Base-by-base conservation (phyloP, 2,113 vertebrate species). In the Boleophthalmus pectinirostris region DNA sequence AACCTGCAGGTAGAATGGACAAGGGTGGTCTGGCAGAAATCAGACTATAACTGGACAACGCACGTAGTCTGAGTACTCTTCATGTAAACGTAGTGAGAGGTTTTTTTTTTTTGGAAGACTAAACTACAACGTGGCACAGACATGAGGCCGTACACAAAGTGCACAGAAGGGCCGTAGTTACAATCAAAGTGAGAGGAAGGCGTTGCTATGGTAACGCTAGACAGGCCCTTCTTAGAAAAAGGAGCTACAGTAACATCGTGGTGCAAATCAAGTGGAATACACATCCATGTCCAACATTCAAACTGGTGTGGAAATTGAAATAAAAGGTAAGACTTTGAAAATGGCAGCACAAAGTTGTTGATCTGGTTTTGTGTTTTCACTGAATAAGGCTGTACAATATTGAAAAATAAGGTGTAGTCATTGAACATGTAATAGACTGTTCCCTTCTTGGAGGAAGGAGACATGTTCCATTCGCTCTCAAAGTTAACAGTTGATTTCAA, bases 81-180 rank as follows among this genome's bases (percentile, higher is more conserved):
- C 58, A 61, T 20, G 58, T 29, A 33, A 25, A 25, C 58, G 7
- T 4, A 33, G 24, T 29, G 14, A 33, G 14, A 33, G 58, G 4
- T 4, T 24, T 12, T 25, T 15, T 13, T n/a, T 87, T 87, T 87
- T 91, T 92, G 90, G 91, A 92, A 92, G 91, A 92, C 89, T 88
- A 87, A 82, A 83, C 82, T 82, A 87, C 77, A 53, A 75, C 66
- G 51, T 82, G 80, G 81, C 81, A 80, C 70, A 77, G 57, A 47
- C 77, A 53, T 29, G 76, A 73, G 68, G 73, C 51, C n/a, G n/a
- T n/a, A n/a, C n/a, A n/a, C n/a, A n/a, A n/a, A n/a, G n/a, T n/a
- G n/a, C n/a, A n/a, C n/a, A n/a, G n/a, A n/a, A n/a, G n/a, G n/a
- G n/a, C 51, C 8, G 20, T 21, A 54, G 66, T 76, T 74, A 77